These are phyloP conservation scores for Sarcophaga peregrina DNA, from an alignment of 1,140 invertebrate species.

Conservation along the genomic window DNA sequence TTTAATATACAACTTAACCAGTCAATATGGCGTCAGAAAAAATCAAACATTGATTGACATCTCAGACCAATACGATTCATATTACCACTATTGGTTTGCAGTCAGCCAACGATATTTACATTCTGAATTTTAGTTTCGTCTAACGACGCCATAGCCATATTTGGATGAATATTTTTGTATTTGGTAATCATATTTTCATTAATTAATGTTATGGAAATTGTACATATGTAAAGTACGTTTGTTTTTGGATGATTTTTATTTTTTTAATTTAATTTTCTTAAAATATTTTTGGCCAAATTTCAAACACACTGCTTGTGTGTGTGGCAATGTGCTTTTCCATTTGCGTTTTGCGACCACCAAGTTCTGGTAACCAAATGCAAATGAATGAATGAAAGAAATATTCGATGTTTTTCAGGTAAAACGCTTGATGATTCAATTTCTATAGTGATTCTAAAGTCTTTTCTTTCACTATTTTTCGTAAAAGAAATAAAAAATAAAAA, in stretches of 20 bases:
- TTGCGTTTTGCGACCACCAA: too few species aligned
- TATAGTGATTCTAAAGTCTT: not conserved
- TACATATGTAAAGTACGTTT: not conserved
- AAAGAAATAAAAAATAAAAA: not conserved
- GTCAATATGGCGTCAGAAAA: constrained; percentile 30
- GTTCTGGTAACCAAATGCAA: not conserved
- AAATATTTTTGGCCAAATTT: not conserved
- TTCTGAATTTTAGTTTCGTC: not conserved
- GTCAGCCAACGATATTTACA: not conserved
- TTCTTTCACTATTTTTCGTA: not conserved
- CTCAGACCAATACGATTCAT: not conserved
- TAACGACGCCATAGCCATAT: constrained; percentile 30
- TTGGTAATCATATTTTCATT: not conserved
- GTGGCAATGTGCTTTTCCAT: not conserved
- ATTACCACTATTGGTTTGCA: constrained; percentile 2
- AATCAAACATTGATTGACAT: constrained; percentile 22
- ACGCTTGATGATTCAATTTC: not conserved
- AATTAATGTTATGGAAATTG: too few species aligned
- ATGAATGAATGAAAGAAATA: not conserved
- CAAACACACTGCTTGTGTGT: not conserved
- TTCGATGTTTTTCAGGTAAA: not conserved
- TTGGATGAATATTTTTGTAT: constrained; percentile 15
- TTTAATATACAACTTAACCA: not conserved
- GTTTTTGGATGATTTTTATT: not conserved
- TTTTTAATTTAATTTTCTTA: not conserved